A percentile compares a stretch with the other conserved stretches of the same genome.
Conservation (phyloP, 2,113 vertebrate genomes). For the Oncorhynchus tshawytscha region DNA sequence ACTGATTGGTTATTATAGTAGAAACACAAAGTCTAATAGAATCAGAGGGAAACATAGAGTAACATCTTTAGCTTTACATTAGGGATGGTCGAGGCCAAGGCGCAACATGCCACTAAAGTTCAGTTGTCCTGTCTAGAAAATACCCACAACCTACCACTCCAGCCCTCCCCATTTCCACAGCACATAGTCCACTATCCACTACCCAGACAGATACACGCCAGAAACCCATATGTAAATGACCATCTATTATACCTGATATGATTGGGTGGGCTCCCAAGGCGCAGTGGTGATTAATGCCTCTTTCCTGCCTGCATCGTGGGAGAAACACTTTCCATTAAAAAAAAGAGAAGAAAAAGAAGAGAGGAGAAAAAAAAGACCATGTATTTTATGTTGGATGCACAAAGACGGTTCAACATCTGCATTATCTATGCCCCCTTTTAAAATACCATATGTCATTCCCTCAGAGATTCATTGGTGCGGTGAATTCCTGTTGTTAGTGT, state of each 20-base stretch:
- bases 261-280: slow-evolving; percentile 13
- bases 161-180: background rate
- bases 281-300: slow-evolving; percentile 26
- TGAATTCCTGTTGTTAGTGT: slow-evolving; percentile 31
- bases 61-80: too few species aligned
- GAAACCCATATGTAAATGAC: slow-evolving; percentile 19
- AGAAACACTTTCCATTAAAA: slow-evolving; percentile 26
- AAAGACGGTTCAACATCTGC: background rate
- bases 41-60: too few species aligned
- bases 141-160: too few species aligned
- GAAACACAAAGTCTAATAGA: too few species aligned
- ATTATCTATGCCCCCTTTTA: slow-evolving; percentile 44
- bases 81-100: too few species aligned
- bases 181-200: background rate
- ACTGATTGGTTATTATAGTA: too few species aligned
- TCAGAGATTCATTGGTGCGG: slow-evolving; percentile 24
- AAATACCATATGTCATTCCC: slow-evolving; percentile 30
- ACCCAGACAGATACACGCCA: background rate
- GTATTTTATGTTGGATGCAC: background rate
- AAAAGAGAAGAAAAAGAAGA: slow-evolving; percentile 14
- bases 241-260: slow-evolving; percentile 27
- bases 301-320: slow-evolving; percentile 9
- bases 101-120: too few species aligned
- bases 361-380: background rate
- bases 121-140: too few species aligned